Evolutionary conservation across 1,140 invertebrate species (phyloP).

Genomic region (Heliconius hewitsoni): DNA sequence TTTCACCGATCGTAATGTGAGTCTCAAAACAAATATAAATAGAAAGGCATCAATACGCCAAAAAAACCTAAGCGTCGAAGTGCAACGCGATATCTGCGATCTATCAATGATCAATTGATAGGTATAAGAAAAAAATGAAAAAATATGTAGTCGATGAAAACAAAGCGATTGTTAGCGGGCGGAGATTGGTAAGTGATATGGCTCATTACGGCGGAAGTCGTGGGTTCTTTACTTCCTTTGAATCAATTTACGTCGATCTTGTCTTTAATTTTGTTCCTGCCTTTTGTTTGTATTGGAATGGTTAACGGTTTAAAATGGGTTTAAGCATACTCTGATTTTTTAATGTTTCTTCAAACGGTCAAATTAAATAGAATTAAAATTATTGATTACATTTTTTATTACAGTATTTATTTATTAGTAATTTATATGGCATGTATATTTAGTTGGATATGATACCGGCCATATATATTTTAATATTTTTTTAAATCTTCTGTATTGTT

Average conservation of each 20-base stretch:
- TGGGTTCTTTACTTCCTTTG: not conserved
- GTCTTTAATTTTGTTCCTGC: slow-evolving; percentile 11
- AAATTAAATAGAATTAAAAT: too few relatives aligned
- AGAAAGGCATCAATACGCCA: slow-evolving; percentile 5
- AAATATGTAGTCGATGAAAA: slow-evolving; percentile 7
- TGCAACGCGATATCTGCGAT: slow-evolving; percentile 12
- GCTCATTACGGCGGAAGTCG: not conserved
- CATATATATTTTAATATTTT: too few relatives aligned
- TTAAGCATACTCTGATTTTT: not conserved
- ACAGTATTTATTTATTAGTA: too few relatives aligned
- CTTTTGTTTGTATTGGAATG: slow-evolving; percentile 1
- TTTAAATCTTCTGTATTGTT: too few relatives aligned
- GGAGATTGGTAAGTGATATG: not conserved
- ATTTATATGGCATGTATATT: too few relatives aligned
- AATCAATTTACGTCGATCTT: not conserved
- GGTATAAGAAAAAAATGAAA: not conserved
- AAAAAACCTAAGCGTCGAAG: not conserved
- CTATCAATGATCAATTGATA: not conserved
- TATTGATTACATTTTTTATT: too few relatives aligned
- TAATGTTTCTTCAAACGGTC: not conserved
- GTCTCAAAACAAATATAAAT: slow-evolving; percentile 12
- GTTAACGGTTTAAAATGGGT: not conserved
- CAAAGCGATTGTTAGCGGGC: not conserved
- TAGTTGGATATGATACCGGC: too few relatives aligned
- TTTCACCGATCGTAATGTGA: not conserved